Evolutionary conservation across 2,888 invertebrate species (phyloP).

Genomic region (Ypsolopha scabrella): DNA sequence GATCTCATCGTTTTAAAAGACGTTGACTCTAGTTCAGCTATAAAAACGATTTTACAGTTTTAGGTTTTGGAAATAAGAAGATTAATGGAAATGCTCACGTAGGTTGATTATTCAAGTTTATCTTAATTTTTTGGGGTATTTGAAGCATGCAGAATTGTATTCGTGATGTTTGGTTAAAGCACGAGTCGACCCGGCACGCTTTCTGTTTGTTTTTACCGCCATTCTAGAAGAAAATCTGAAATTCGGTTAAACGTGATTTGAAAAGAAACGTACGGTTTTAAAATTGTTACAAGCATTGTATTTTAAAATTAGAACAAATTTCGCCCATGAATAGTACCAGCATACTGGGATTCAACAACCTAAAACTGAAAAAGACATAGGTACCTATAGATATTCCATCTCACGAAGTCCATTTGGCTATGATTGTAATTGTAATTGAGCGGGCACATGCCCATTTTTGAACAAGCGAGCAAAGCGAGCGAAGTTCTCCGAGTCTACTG

Average conservation of each 20-base stretch:
- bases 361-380: too few species aligned
- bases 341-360: too few species aligned
- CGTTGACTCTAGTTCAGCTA: too few species aligned
- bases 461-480: too few species aligned
- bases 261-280: neutral
- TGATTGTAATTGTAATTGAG: too few species aligned
- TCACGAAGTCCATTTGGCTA: too few species aligned
- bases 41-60: neutral
- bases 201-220: conserved; percentile 24
- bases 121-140: neutral
- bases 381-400: too few species aligned
- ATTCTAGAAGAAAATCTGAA: conserved; percentile 19
- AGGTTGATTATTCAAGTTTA: neutral
- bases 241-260: neutral
- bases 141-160: neutral
- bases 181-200: conserved; percentile 39
- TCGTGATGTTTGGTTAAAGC: conserved; percentile 35
- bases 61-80: neutral
- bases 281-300: neutral
- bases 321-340: too few species aligned
- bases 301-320: too few species aligned
- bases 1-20: too few species aligned
- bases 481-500: too few species aligned
- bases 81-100: neutral
- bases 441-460: too few species aligned